Percentiles rank a stretch among this genome's conserved stretches.
Conservation (phyloP, 1,140 invertebrate genomes). For the Maconellicoccus hirsutus region DNA sequence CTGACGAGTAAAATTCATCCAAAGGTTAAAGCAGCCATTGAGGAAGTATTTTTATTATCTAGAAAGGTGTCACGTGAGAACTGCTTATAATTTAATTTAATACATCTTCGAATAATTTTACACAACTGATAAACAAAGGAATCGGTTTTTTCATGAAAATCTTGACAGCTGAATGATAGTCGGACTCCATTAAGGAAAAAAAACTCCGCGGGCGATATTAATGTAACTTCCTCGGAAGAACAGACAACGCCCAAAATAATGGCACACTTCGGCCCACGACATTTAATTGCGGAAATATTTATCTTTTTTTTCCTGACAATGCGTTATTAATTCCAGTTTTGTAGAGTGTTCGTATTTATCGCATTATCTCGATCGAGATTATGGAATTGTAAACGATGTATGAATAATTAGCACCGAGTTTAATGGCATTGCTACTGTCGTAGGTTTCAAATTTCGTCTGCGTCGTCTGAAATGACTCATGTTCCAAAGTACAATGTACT, state of each 20-base stretch:
- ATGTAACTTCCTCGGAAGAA: conserved; percentile 14
- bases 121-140: neutral
- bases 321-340: neutral
- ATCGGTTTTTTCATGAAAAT: neutral
- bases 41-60: neutral
- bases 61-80: conserved; percentile 7
- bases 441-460: no score
- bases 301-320: conserved; percentile 8
- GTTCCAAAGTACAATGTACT: no score
- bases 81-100: conserved; percentile 5
- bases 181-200: conserved; percentile 3
- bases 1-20: neutral
- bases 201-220: conserved; percentile 5
- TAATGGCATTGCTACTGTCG: no score
- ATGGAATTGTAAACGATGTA: neutral
- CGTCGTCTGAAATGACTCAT: no score
- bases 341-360: neutral
- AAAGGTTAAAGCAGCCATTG: neutral
- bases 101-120: neutral
- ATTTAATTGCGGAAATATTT: conserved; percentile 18
- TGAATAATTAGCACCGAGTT: no score
- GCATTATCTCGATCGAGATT: neutral
- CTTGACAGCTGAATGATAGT: conserved; percentile 20
- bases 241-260: conserved; percentile 19
- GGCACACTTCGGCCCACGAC: conserved; percentile 11